Evolutionary conservation across 2,888 invertebrate species (phyloP), one percentile per base, ranked within the genome.

Genomic region (Oligia strigilis): DNA sequence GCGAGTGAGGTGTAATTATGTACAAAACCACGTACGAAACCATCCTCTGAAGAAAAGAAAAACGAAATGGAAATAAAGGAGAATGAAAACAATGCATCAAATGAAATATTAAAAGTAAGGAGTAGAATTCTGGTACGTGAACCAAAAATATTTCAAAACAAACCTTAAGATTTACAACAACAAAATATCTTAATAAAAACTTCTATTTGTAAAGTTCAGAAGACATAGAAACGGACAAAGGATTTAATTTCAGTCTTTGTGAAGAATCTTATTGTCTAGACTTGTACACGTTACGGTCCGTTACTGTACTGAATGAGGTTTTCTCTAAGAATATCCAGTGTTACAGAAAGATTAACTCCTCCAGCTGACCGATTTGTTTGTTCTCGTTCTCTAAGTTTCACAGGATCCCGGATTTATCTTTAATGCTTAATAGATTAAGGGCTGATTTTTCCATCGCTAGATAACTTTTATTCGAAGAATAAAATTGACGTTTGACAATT

Each of bases 211-310:
- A 81, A 82, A 79, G 78, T 80, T 79, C 55, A 76, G 62, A 82
- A 89, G 87, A 86, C 82, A 82, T 81, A 83, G 76, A 81, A 87
- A 78, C 66, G 58, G 81, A 89, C 87, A 89, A 89, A 86, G 80
- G 86, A 84, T 81, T 87, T 88, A 83, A 89, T 89, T 87, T 84
- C 80, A 88, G 80, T 86, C 87, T 89, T 89, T 86, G 87, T 87
- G 80, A 81, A 85, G 82, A 76, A 87, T 85, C 87, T 86, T 82
- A 86, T 89, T 89, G 88, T 89, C 85, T 89, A 89, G 88, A 87
- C 83, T 72, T 40, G 76, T 80, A 80, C 76, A 83, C 67, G 86
- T 88, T 87, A 89, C 88, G 88, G 86, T 89, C 85, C 78, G 82
- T 89, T 87, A 83, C 83, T 80, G 70, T 80, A 76, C 83, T 87